Conservation (phyloP, 2,888 invertebrate genomes). For the Drosophila prolongata region DNA sequence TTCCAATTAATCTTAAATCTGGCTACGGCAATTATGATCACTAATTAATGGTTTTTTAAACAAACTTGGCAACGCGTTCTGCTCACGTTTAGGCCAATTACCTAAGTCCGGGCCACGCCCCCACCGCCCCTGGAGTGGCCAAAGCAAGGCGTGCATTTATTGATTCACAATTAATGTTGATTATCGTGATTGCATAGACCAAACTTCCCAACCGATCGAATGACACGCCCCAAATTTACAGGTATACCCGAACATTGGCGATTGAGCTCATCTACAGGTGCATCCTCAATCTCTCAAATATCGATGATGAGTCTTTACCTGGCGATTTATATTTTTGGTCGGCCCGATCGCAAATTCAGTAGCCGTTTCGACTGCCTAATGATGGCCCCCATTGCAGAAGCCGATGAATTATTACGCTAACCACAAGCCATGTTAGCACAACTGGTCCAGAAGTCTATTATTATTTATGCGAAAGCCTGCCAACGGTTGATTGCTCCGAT, state of each 20-base stretch:
- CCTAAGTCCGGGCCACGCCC: constrained; percentile 27
- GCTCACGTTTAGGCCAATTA: constrained; percentile 74
- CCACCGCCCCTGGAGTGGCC: constrained; percentile 45
- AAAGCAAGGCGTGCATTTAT: constrained; percentile 73
- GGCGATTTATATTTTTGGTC: constrained; percentile 45
- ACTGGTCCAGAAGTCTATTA: constrained; percentile 79
- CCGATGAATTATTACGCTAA: constrained; percentile 77
- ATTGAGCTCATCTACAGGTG: constrained; percentile 44
- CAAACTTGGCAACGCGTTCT: constrained; percentile 77
- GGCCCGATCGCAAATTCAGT: constrained; percentile 70
- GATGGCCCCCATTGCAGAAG: constrained; percentile 59
- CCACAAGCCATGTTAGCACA: constrained; percentile 78
- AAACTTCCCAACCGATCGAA: constrained; percentile 30
- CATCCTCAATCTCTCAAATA: constrained; percentile 41
- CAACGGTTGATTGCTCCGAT: constrained; percentile 57
- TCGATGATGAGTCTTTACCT: constrained; percentile 27
- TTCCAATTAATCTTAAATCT: constrained; percentile 69
- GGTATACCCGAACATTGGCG: constrained; percentile 47
- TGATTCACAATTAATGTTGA: constrained; percentile 80
- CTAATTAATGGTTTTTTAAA: constrained; percentile 74
- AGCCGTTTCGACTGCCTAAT: constrained; percentile 78
- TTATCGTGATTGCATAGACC: constrained; percentile 63
- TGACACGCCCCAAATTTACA: constrained; percentile 77
- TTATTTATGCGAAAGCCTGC: constrained; percentile 70
- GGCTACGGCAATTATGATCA: constrained; percentile 59